Conservation (phyloP, 1,140 invertebrate genomes). For the Agrypnia vestita region DNA sequence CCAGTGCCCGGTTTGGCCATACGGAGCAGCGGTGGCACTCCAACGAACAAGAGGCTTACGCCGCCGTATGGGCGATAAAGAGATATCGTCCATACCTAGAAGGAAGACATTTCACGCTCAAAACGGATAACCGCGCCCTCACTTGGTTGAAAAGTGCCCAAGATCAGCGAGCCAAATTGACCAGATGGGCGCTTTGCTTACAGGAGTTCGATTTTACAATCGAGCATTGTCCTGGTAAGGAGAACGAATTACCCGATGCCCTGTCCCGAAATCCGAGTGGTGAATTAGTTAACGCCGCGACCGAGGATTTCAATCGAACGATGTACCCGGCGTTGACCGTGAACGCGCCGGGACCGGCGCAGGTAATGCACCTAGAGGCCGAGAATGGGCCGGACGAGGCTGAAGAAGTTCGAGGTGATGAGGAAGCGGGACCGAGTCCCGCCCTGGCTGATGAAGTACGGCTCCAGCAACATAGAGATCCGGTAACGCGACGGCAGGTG, state of each 20-base stretch:
- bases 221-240: conserved; percentile 7
- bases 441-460: neutral
- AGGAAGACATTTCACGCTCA: neutral
- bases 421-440: neutral
- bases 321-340: neutral
- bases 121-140: conserved; percentile 10
- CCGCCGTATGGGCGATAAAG: conserved; percentile 20
- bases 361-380: neutral
- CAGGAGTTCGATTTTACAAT: conserved; percentile 29
- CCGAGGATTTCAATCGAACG: neutral
- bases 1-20: neutral
- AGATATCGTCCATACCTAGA: conserved; percentile 13
- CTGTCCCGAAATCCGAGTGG: conserved; percentile 3
- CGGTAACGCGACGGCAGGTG: neutral
- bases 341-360: neutral
- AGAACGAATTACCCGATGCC: conserved; percentile 19
- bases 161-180: conserved; percentile 11
- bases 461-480: neutral
- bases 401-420: too few species aligned
- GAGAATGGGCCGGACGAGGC: neutral
- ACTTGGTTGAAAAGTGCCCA: neutral
- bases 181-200: conserved; percentile 10
- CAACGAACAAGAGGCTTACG: conserved; percentile 23
- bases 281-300: neutral
- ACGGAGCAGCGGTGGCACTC: conserved; percentile 6